phyloP scores from a whole-genome alignment of 2,888 invertebrate genomes.

The Ceramica pisi region DNA sequence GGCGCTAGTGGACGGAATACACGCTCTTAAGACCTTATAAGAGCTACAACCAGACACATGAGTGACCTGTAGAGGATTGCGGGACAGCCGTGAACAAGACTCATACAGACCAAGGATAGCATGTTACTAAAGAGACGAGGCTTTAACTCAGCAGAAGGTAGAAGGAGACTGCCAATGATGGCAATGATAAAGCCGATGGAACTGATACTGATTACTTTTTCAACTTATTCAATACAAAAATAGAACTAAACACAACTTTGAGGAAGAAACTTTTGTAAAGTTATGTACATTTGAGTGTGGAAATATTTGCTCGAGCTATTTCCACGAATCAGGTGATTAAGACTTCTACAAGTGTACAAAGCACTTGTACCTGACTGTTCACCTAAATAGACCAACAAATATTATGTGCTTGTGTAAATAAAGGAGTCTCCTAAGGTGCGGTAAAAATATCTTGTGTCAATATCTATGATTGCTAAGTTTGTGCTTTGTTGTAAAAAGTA shows the following conservation, averaged over 20 bases:
- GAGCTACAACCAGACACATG: neutral
- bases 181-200: neutral
- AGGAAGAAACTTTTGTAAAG: neutral
- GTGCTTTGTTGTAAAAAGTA: neutral
- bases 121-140: neutral
- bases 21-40: too few relatives aligned
- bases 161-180: neutral
- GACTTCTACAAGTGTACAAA: slow-evolving; percentile 25
- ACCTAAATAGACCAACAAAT: slow-evolving; percentile 14
- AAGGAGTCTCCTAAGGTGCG: slow-evolving; percentile 38
- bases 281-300: neutral
- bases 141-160: too few relatives aligned
- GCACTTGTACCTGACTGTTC: slow-evolving; percentile 22
- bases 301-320: slow-evolving; percentile 28
- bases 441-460: slow-evolving; percentile 19
- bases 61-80: too few relatives aligned
- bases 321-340: slow-evolving; percentile 37
- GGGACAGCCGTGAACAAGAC: neutral
- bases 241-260: neutral
- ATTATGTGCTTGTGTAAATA: slow-evolving; percentile 17
- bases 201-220: neutral
- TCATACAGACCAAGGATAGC: neutral
- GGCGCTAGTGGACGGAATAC: too few relatives aligned
- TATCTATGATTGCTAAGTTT: neutral
- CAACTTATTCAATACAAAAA: neutral